phyloP scores from a whole-genome alignment of 1,140 invertebrate genomes.

The Caerostris extrusa region DNA sequence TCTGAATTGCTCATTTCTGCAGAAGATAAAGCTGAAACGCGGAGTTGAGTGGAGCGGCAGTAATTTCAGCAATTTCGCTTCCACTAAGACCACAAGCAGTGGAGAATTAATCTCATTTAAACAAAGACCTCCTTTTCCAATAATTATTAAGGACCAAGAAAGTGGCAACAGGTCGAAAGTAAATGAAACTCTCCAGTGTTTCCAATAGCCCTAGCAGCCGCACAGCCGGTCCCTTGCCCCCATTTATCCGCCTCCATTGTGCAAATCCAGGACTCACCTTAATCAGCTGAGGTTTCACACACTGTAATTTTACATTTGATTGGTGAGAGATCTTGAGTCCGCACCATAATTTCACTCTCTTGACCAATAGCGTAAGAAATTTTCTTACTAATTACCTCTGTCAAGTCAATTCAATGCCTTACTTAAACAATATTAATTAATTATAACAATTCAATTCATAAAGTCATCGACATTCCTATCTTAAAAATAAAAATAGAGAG shows the following conservation, averaged over 20 bases:
- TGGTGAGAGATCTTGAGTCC: neutral
- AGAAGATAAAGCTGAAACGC: slow-evolving; percentile 2
- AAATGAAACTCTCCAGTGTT: slow-evolving; percentile 41
- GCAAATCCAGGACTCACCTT: neutral
- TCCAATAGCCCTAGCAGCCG: neutral
- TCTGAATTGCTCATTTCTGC: slow-evolving; percentile 32
- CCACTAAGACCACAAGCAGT: slow-evolving; percentile 14
- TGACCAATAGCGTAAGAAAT: no score
- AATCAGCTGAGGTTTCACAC: slow-evolving; percentile 15
- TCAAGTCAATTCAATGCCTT: no score
- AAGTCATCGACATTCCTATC: no score
- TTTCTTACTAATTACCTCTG: no score
- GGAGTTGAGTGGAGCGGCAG: neutral
- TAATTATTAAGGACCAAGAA: neutral
- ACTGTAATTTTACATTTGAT: neutral
- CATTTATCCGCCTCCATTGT: neutral
- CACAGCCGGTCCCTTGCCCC: neutral
- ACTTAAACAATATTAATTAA: no score
- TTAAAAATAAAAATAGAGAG: no score
- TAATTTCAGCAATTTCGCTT: slow-evolving; percentile 33
- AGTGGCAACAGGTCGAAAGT: slow-evolving; percentile 59
- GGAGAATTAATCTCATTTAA: slow-evolving; percentile 60
- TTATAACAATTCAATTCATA: no score
- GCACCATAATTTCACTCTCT: neutral
- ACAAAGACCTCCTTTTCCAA: slow-evolving; percentile 45